Base-by-base conservation (phyloP, 2,797 vertebrate species). In the Argya squamiceps region DNA sequence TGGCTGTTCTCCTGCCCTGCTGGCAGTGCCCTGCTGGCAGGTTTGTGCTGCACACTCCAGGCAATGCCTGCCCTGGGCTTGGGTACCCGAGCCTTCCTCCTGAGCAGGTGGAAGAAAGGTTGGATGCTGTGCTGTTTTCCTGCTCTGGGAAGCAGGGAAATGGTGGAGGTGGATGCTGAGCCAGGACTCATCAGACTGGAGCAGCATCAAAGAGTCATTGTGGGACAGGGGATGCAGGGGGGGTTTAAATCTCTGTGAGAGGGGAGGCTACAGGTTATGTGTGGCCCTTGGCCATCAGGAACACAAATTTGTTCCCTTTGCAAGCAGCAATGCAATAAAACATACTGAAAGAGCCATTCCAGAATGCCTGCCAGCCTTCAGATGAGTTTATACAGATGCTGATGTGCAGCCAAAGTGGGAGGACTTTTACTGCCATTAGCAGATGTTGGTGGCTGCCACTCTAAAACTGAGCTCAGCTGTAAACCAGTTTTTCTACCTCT, bases 401-500 rank as follows among this genome's bases (percentile, higher is more conserved):
- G 88, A 67, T 53, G 23, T 12, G 44, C 27, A 91, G 86, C 81
- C 79, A 81, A 77, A 73, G 81, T 59, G 64, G 78, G 71, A 94
- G 73, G 74, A 65, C 74, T 93, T 73, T 53, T 88, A 67, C 80
- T 80, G 69, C 81, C 74, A 73, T 81, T 84, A 95, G 87, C 95
- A 95, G 77, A 78, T 85, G 84, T 75, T 90, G 92, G 78, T 84
- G 90, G 70, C 76, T 89, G 87, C 78, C 76, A 69, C 79, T 94
- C 84, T 83, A 75, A 84, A 90, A 74, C 70, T 1, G 29, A 82
- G 49, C 82, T 84, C 8, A 2, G 65, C 73, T 87, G 65, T 94
- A 89, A 92, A 93, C 93, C 90, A 83, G 64, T 74, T 93, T 85
- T 83, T 77, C 85, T 77, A 85, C 68, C 37, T 74, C 79, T 74